phyloP scores from a whole-genome alignment of 2,888 invertebrate genomes.

The Drosophila quasianomalipes region DNA sequence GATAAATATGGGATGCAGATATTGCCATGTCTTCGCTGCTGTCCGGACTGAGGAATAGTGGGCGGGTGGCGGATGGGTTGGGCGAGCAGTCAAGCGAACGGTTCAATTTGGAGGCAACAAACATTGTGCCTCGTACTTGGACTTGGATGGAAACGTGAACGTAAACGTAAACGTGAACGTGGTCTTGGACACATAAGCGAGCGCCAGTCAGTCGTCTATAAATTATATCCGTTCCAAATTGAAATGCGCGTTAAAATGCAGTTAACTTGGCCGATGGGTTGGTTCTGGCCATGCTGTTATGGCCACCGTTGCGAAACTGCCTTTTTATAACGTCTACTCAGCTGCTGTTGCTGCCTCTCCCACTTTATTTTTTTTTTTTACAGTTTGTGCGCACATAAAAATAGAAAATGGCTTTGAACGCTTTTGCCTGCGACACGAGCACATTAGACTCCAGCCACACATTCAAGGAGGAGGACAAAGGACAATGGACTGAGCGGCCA shows the following conservation, averaged over 20 bases:
- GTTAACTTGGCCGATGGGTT: constrained; percentile 82
- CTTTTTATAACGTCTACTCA: constrained; percentile 72
- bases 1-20: constrained; percentile 73
- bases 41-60: background rate
- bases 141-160: constrained; percentile 12
- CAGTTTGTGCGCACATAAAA: constrained; percentile 79
- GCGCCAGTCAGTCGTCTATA: constrained; percentile 84
- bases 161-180: constrained; percentile 8
- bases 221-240: constrained; percentile 85
- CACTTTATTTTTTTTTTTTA: constrained; percentile 60
- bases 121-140: constrained; percentile 48
- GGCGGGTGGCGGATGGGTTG: background rate
- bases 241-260: constrained; percentile 85
- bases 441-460: constrained; percentile 67
- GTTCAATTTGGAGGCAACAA: constrained; percentile 76
- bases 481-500: constrained; percentile 21
- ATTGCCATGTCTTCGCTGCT: constrained; percentile 29
- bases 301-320: constrained; percentile 73
- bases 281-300: constrained; percentile 72
- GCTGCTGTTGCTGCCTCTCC: constrained; percentile 39
- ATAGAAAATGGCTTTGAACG: constrained; percentile 77
- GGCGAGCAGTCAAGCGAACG: constrained; percentile 66
- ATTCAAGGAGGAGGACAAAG: constrained; percentile 20
- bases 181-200: constrained; percentile 64
- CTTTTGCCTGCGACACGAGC: constrained; percentile 59